These are phyloP conservation scores for Hyles vespertilio DNA, from an alignment of 1,140 invertebrate species.

Conservation along the genomic window DNA sequence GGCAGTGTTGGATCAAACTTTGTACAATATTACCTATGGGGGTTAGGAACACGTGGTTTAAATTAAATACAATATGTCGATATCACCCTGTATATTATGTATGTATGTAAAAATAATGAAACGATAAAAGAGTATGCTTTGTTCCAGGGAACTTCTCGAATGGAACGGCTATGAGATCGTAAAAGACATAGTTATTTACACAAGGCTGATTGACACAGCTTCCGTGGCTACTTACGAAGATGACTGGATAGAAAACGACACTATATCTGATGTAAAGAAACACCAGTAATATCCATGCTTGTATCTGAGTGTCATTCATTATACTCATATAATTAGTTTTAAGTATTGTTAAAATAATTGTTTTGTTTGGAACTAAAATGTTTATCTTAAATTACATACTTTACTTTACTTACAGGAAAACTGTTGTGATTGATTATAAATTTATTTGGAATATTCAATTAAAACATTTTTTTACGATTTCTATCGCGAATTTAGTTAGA, in stretches of 20 bases:
- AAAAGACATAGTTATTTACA: slow-evolving; percentile 44
- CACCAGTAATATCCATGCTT: not conserved
- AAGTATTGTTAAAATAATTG: not conserved
- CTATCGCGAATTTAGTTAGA: too few relatives aligned
- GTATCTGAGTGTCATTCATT: too few relatives aligned
- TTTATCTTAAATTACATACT: too few relatives aligned
- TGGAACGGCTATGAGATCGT: slow-evolving; percentile 62
- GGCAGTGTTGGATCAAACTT: too few relatives aligned
- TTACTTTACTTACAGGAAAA: too few relatives aligned
- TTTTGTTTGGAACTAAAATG: not conserved
- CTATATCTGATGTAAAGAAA: slow-evolving; percentile 52
- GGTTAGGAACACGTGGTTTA: too few relatives aligned
- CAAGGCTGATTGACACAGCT: slow-evolving; percentile 34
- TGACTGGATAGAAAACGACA: slow-evolving; percentile 48
- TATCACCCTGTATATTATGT: too few relatives aligned
- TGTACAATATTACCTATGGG: too few relatives aligned
- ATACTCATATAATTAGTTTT: not conserved
- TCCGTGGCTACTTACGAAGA: slow-evolving; percentile 34
- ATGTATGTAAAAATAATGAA: not conserved
- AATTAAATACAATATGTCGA: too few relatives aligned
- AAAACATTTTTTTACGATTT: too few relatives aligned
- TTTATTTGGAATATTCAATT: too few relatives aligned
- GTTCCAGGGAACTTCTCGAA: slow-evolving; percentile 53
- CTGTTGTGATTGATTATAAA: too few relatives aligned
- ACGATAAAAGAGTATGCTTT: not conserved